Evolutionary conservation across 2,888 invertebrate species (phyloP).

Genomic region (Protonemura montana): DNA sequence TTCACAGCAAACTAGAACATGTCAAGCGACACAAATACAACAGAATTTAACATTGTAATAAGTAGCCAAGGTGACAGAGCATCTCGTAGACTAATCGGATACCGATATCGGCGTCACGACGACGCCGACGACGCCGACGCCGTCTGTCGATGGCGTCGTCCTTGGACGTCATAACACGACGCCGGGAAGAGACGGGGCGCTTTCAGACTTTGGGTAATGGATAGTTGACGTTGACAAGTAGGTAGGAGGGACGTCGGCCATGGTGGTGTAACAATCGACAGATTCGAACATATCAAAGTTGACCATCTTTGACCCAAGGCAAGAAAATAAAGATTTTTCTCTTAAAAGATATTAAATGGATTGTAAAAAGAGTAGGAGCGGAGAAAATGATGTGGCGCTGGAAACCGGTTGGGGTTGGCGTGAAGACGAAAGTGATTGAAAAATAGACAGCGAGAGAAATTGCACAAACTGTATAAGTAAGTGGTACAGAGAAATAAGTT

Average conservation of each 20-base stretch:
- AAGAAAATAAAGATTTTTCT: neutral
- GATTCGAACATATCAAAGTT: neutral
- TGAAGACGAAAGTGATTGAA: neutral
- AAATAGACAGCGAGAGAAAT: no score
- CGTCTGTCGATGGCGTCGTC: slow-evolving; percentile 25
- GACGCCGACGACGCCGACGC: slow-evolving; percentile 8
- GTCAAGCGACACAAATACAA: no score
- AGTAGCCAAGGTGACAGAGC: neutral
- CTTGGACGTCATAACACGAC: slow-evolving; percentile 38
- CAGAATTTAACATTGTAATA: neutral
- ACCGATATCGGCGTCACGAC: slow-evolving; percentile 31
- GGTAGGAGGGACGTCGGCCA: neutral
- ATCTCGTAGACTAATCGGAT: slow-evolving; percentile 18
- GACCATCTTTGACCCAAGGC: neutral
- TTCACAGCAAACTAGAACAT: no score
- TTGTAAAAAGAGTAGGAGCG: neutral
- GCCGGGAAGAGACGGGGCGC: neutral
- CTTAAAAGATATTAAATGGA: neutral
- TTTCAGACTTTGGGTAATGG: slow-evolving; percentile 13
- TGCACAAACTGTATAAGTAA: no score
- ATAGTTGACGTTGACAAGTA: slow-evolving; percentile 38
- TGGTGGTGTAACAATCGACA: slow-evolving; percentile 2
- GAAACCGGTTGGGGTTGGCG: neutral
- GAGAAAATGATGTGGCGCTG: neutral
- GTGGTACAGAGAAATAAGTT: no score